Conservation (phyloP, 2,113 vertebrate species). For the Ptyas mucosa region DNA sequence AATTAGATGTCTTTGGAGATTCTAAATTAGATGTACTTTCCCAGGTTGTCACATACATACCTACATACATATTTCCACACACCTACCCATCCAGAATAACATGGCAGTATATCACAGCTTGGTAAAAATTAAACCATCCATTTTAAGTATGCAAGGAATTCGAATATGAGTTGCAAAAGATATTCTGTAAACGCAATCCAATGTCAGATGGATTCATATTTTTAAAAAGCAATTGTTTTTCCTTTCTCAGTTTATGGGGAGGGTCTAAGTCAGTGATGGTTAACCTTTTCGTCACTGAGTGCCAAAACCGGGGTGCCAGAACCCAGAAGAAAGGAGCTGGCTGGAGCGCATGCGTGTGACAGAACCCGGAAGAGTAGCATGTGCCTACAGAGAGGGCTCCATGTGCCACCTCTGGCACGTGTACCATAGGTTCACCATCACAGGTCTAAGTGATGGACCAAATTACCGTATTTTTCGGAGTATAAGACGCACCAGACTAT, state of each 20-base stretch:
- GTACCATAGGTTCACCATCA: no score
- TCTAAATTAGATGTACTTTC: background rate
- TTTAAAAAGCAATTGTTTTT: background rate
- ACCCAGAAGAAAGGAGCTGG: no score
- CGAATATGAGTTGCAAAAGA: background rate
- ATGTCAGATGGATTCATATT: fast-evolving
- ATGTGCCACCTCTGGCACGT: no score
- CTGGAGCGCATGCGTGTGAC: no score
- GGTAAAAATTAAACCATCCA: background rate
- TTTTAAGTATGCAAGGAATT: background rate
- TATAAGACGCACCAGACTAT: no score
- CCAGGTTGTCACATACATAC: background rate
- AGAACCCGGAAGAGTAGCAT: no score
- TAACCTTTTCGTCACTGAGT: no score
- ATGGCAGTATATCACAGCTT: background rate
- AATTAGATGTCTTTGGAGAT: background rate
- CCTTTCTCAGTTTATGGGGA: background rate
- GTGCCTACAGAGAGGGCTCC: no score
- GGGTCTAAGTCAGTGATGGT: background rate
- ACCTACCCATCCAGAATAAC: background rate
- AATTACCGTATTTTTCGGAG: no score
- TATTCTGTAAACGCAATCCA: background rate
- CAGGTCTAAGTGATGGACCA: no score
- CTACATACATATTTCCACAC: fast-evolving
- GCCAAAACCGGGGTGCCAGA: no score